These are phyloP conservation scores for Bucorvus abyssinicus DNA, from an alignment of 2,797 vertebrate genomes.

Conservation along the genomic window DNA sequence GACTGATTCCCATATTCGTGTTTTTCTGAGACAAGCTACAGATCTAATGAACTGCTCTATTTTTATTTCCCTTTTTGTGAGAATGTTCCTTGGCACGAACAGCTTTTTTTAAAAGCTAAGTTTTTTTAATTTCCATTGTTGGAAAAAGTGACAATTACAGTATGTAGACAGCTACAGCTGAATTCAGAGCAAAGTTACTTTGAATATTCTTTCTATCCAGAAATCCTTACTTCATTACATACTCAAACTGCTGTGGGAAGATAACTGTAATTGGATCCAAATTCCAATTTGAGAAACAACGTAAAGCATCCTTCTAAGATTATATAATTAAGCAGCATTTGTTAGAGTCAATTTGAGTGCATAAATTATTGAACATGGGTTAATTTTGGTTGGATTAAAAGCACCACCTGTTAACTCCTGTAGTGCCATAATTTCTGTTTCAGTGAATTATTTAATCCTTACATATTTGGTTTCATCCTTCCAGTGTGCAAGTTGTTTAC, in stretches of 20 bases:
- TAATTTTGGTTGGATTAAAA: conserved; percentile 74
- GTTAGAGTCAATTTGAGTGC: conserved; percentile 39
- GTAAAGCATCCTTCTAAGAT: conserved; percentile 53
- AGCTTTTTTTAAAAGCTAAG: background rate
- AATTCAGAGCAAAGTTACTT: conserved; percentile 8
- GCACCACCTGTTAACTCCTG: conserved; percentile 66
- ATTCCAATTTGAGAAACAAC: conserved; percentile 51
- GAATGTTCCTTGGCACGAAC: background rate
- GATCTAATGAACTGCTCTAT: conserved; percentile 44
- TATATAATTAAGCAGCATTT: conserved; percentile 68
- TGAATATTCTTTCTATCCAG: conserved; percentile 11
- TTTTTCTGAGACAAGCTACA: background rate
- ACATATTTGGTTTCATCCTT: background rate
- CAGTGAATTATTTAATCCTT: conserved; percentile 28
- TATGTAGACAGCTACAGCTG: background rate
- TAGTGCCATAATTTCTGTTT: conserved; percentile 37
- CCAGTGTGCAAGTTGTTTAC: background rate
- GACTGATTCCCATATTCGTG: conserved; percentile 1
- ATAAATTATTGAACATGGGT: conserved; percentile 61
- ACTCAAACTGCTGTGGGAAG: conserved; percentile 44
- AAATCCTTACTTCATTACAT: conserved; percentile 4
- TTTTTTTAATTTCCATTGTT: background rate
- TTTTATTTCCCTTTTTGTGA: conserved; percentile 20
- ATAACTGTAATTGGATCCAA: conserved; percentile 54
- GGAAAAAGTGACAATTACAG: background rate